Base-by-base conservation (phyloP, 1,140 invertebrate genomes). In the Drosophila orosa region DNA sequence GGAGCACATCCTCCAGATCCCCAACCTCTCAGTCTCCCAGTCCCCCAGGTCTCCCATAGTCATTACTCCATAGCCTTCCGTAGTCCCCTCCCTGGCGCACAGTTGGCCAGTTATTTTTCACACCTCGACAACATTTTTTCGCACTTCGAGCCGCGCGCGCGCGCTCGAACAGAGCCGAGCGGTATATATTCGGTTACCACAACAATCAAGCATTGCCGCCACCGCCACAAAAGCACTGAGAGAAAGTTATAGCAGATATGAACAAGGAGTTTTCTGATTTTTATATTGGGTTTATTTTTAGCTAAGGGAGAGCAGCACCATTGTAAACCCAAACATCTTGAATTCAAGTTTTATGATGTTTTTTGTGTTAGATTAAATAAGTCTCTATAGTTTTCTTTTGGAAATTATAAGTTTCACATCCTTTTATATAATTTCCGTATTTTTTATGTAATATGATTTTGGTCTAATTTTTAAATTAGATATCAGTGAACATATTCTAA, bases 91-190 rank as follows among this genome's bases (percentile, higher is more conserved):
- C 19, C 39, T 22, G 22, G 19, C 24, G 22, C 39, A 58, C 42
- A 17, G 24, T 9, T 83, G 68, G 57, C 60, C 90, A 91, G 90
- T 91, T 91, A 91, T 91, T 91, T 89, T 91, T 91, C 90, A 91
- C 90, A 91, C 90, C 90, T 91, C 86, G 83, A 91, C 90, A 91
- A 80, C 78, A 89, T 84, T 84, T 89, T 82, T 89, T 91, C 82
- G 77, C 90, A 91, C 90, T 89, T 91, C 73, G 80, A 45, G 42
- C 10, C 5, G 35, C 22, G 42, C 25, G 50, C 37, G 56, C 63
- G 50, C 37, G 40, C 19, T 13, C 19, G 31, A 10, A 2, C 19
- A 6, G 48, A 52, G 48, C 2, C 12, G 17, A 29, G 57, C 71
- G 80, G 80, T 72, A 74, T 72, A 74, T 75, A 89, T 87, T 89